Base-by-base conservation (phyloP, 2,797 vertebrate genomes). In the Poeciliopsis gracilis region DNA sequence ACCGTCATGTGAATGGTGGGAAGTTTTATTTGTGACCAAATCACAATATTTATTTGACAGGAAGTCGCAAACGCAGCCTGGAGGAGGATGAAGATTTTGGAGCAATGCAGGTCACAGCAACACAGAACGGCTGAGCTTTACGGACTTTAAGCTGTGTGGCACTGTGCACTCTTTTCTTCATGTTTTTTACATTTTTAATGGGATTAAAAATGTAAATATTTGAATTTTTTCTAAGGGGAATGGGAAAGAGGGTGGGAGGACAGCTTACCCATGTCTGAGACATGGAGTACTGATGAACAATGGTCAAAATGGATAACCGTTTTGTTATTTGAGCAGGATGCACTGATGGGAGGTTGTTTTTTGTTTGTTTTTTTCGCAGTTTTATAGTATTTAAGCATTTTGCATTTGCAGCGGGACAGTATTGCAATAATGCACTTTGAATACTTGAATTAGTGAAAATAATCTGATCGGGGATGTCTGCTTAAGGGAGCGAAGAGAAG, bases 351-450 rank as follows among this genome's bases (percentile, higher is more conserved):
- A 93, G 90, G 90, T 90, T 33, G 33, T 91, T n/a, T 6, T 25
- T 38, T 36, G 36, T 55, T n/a, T 55, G 4, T 30, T 33, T 96
- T 97, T 97, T 97, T 97, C 96, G 97, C 96, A 97, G 95, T 99
- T 98, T 98, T 98, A 97, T 96, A 97, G 96, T 97, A 97, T 97
- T 97, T 97, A 97, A 97, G 95, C 96, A 96, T 97, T 97, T 98
- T 97, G 97, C 97, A 98, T 97, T 98, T 97, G 96, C 96, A 97
- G 97, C 97, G 96, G 98, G 97, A 98, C 98, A 97, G 97, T 98
- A 98, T 97, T 99, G 98, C 97, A 99, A 99, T 97, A 97, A 99
- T 97, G 98, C 97, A 97, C 97, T 98, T 98, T 98, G 97, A 92
- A 99, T 98, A 98, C 98, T 98, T 99, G 97, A 98, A 98, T 94